Evolutionary conservation across 2,888 invertebrate genomes (phyloP), one percentile per base, ranked within the genome.

Genomic region (Dascillus cervinus): DNA sequence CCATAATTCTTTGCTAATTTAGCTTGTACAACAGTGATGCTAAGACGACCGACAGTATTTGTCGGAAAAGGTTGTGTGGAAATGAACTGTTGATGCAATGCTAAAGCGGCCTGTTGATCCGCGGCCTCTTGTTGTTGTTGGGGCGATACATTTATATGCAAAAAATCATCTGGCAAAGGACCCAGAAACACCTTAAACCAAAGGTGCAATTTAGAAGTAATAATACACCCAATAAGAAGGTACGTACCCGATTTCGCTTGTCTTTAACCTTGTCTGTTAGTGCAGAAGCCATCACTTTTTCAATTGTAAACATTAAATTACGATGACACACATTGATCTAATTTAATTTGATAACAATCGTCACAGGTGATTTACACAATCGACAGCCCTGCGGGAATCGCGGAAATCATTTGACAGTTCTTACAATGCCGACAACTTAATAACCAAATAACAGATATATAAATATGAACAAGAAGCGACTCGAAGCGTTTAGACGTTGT

Each of bases 1-100:
- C 94, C 94, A 73, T 95, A 95, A 64, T 95, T 95, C 68, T 94
- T 92, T 4, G 83, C 82, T 37, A 95, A 71, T 66, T 89, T 90
- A 2, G 92, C 94, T 74, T 91, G 90, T 13, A 79, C 83, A 39
- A 92, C 77, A 8, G 90, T 90, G 49, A 92, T 82, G 58, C 82
- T 87, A 20, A 92, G 72, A 34, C 85, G 71, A 3, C 89, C 89
- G 13, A 75, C 48, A 37, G 72, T 62, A 56, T 70, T 67, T 24
- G 52, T 29, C 44, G 68, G 59, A 54, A 67, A 62, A 2, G 60
- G 49, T 28, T 53, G 59, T 36, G 66, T 64, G 8, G 70, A 67
- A 43, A 71, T 65, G 29, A 74, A 58, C 47, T 82, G 81, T 39
- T 82, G 79, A 46, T 82, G 82, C 13, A 83, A 58, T 17, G 81